Evolutionary conservation across 2,113 vertebrate genomes (phyloP).

Genomic region (Rhadina sibilatrix): DNA sequence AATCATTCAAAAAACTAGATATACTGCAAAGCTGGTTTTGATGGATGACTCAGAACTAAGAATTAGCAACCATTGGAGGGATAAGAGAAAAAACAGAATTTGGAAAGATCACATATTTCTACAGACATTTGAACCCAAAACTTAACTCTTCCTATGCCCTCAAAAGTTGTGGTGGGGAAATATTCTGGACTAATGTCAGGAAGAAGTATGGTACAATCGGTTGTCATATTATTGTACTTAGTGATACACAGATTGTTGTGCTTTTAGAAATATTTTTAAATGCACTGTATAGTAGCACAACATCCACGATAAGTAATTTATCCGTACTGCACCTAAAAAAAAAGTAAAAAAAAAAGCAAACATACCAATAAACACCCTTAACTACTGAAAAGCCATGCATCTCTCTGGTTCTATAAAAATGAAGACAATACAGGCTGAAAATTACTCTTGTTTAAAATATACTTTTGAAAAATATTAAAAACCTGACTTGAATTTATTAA

Average conservation of each 20-base stretch:
- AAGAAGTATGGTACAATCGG: neutral
- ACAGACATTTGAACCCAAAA: neutral
- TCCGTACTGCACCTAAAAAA: neutral
- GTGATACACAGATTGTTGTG: neutral
- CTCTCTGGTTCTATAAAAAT: neutral
- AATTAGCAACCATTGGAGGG: neutral
- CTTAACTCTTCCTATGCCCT: neutral
- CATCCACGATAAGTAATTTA: neutral
- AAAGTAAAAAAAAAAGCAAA: neutral
- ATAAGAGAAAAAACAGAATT: neutral
- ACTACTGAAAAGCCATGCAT: neutral
- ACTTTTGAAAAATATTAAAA: neutral
- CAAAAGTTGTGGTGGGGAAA: neutral
- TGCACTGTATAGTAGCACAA: neutral
- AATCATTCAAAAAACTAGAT: conserved; percentile 14
- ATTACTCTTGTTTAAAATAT: neutral
- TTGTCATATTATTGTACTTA: neutral
- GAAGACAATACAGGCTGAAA: neutral
- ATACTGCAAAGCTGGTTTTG: neutral
- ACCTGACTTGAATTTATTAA: neutral
- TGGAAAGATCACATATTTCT: neutral
- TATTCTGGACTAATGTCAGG: neutral
- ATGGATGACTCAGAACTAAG: conserved; percentile 32
- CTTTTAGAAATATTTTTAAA: neutral
- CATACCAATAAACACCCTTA: neutral